phyloP scores from a whole-genome alignment of 2,888 invertebrate genomes.

The Lathronympha strigana region DNA sequence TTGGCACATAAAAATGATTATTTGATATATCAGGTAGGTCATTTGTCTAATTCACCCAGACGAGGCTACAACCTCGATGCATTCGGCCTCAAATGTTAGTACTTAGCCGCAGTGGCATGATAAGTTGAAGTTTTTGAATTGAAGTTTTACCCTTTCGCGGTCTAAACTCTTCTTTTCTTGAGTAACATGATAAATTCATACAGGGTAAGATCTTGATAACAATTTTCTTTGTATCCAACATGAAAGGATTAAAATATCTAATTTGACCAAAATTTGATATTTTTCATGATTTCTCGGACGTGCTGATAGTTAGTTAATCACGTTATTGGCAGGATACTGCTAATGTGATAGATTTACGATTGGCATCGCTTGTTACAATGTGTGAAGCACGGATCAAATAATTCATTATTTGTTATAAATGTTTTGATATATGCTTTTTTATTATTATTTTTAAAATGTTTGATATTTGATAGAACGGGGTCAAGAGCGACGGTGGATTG shows the following conservation, averaged over 20 bases:
- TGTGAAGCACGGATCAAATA: too few species aligned
- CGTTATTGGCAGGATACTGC: not conserved
- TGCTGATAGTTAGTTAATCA: not conserved
- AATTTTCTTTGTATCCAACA: too few species aligned
- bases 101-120: not conserved
- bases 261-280: not conserved
- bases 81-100: slow-evolving; percentile 3
- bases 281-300: not conserved
- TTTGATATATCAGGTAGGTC: not conserved
- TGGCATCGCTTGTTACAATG: not conserved
- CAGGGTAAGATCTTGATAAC: too few species aligned
- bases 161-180: not conserved
- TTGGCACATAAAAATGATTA: not conserved
- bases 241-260: too few species aligned
- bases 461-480: too few species aligned
- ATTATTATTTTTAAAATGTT: not conserved
- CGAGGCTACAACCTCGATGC: slow-evolving; percentile 7
- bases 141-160: not conserved
- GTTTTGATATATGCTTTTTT: too few species aligned
- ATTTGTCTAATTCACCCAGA: not conserved
- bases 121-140: not conserved
- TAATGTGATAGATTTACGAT: not conserved
- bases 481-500: too few species aligned
- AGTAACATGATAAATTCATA: too few species aligned
- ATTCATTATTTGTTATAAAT: too few species aligned